Evolutionary conservation across 2,113 vertebrate genomes (phyloP).

Genomic region (Phrynosoma blainvillii): DNA sequence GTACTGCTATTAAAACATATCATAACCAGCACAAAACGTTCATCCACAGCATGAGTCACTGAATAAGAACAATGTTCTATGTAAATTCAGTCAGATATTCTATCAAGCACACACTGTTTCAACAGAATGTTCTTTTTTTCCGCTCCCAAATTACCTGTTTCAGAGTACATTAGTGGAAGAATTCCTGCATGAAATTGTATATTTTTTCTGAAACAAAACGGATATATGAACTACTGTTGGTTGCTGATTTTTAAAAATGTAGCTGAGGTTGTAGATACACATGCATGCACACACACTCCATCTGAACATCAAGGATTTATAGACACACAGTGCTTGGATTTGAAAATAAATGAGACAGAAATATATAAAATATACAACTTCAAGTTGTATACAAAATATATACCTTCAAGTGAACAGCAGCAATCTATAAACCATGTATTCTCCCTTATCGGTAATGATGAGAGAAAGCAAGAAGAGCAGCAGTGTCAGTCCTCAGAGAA

Average conservation of each 20-base stretch:
- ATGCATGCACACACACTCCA: background rate
- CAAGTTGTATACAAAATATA: background rate
- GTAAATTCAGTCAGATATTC: background rate
- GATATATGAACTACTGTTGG: background rate
- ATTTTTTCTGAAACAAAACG: background rate
- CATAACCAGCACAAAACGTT: background rate
- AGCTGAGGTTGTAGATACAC: background rate
- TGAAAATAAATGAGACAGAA: background rate
- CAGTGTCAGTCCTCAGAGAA: too few species aligned
- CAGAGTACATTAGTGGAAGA: background rate
- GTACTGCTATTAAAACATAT: slow-evolving; percentile 7
- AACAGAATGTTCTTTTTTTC: background rate
- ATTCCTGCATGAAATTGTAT: background rate
- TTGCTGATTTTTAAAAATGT: background rate
- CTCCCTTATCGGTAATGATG: background rate
- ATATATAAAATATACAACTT: background rate
- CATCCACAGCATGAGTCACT: slow-evolving; percentile 8
- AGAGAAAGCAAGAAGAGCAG: too few species aligned
- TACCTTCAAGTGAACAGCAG: background rate
- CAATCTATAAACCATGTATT: background rate
- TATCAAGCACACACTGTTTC: slow-evolving; percentile 2
- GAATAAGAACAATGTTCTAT: slow-evolving; percentile 15
- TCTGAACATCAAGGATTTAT: background rate
- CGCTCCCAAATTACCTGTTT: background rate
- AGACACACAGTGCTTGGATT: background rate